Base-by-base conservation (phyloP, 2,888 invertebrate species). In the Nasonia oneida region DNA sequence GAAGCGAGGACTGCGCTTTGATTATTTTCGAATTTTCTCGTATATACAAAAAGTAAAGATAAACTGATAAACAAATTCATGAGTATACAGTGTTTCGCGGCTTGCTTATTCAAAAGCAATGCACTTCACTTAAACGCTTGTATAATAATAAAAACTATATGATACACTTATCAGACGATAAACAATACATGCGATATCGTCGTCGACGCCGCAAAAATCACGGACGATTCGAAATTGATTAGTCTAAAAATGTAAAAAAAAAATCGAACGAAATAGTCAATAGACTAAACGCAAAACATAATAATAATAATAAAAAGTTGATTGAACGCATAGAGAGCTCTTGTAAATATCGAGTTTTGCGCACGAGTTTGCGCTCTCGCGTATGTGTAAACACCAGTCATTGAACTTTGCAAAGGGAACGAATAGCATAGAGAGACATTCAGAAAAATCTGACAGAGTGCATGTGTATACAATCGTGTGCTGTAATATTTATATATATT, bases 151-250 rank as follows among this genome's bases (percentile, higher is more conserved):
- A 76, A 71, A 78, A 86, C 89, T 89, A 89, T 86, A 61, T n/a
- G 8, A n/a, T 61, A 87, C 88, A 88, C 61, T 57, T 77, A 89
- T 88, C 88, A 88, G 67, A 87, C 76, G 67, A 70, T 83, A 86
- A 67, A 80, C 77, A 67, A 83, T 81, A 83, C 57, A 73, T 37
- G 67, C 50, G 23, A 64, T 74, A 79, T 74, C 79, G 74, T 50
- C 18, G 47, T 23, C 37, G 47, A 23, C n/a, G 15, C 57, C 14
- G 42, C 71, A 79, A 77, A 84, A 80, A 71, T 73, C 67, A 79
- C 82, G 77, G 70, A 75, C 81, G 76, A 73, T 57, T 74, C 73
- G 37, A 75, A 76, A 57, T 80, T 50, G 29, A 79, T 81, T 67
- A 75, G 23, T 50, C 84, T 61, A 74, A 74, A 78, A 75, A 57